Base-by-base conservation (phyloP, 1,140 invertebrate genomes). In the Solenopsis fugax region DNA sequence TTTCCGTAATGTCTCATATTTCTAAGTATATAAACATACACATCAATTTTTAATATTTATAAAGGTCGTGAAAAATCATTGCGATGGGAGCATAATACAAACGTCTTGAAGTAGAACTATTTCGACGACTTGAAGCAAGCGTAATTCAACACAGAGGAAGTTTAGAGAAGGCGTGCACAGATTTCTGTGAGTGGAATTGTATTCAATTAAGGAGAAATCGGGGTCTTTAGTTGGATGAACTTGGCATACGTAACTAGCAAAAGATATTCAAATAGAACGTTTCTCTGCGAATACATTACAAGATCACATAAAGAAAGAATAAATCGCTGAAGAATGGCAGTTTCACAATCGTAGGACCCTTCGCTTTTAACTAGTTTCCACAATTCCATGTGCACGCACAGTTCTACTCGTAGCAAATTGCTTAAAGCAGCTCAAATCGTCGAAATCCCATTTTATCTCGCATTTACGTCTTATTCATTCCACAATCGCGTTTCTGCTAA, bases 161-260 rank as follows among this genome's bases (percentile, higher is more conserved):
- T 80, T 65, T 65, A 80, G 41, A 48, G 37, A 29, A 58, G 72
- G 41, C n/a, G 54, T 62, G 54, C 54, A n/a, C 54, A 41, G 69
- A 84, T 84, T 60, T 62, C 54, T 62, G 24, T 21, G 58, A 75
- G 54, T 50, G n/a, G 41, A 60, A 84, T 84, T 60, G 69, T 37
- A 87, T 58, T 87, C 54, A 72, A 81, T 87, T 81, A 72, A 62
- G 24, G 48, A 86, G 75, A 69, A 69, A 64, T 62, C 37, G 81
- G 37, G 58, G 37, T 85, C 50, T 81, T 71, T 80, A 67, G 29
- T 52, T 50, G 85, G 52, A 69, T 34, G 69, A 48, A 64, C 24
- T 48, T 50, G 52, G 52, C 54, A 82, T 73, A 82, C 52, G 37
- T 82, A 60, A 75, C 45, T 50, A 75, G 13, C 24, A 34, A 1